Evolutionary conservation across 37 sponge, comb jelly and placozoan genomes (phyloP), one percentile per base, ranked within the genome.

Genomic region (Mnemiopsis leidyi): DNA sequence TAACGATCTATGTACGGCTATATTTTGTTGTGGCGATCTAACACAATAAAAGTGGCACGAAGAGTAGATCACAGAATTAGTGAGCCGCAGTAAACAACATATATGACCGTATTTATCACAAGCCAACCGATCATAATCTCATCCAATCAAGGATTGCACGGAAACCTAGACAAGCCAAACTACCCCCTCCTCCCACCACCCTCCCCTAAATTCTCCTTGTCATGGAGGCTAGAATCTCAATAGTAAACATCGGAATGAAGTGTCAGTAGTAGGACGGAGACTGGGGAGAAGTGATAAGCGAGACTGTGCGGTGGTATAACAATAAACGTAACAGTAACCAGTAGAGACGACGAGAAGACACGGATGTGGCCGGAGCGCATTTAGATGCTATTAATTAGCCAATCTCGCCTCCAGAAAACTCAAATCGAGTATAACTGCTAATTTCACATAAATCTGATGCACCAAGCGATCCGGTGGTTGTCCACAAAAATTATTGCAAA

Each of bases 401-500:
- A 77, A 26, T 77, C 79, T 77, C 79, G 30, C 79, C 79, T 26
- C 79, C 26, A 26, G 79, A 77, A 77, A 77, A 77, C 79, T 77
- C 79, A 77, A 77, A 77, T 77, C 79, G 79, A 77, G 79, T 77
- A 77, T 77, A 77, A 77, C 79, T 77, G 79, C 79, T 77, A 77
- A 77, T 77, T 77, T 77, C 79, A 77, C 79, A 77, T 77, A 26
- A 34, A 77, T 77, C 79, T 13, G 61, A 5, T 48, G 9, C 13
- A 13, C 61, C 13, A 13, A 48, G 61, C 5, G 61, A 48, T 18
- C 61, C 9, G 61, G 61, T 48, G 61, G 61, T 48, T 48, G 61
- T 48, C 61, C 61, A 48, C 61, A 13, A 13, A 13, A 48, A 48
- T 48, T 13, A 48, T 5, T 48, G 13, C 61, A 48, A 5, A 48